These are phyloP conservation scores for Emydura subglobosa DNA, from an alignment of 2,113 vertebrate genomes.

Conservation along the genomic window DNA sequence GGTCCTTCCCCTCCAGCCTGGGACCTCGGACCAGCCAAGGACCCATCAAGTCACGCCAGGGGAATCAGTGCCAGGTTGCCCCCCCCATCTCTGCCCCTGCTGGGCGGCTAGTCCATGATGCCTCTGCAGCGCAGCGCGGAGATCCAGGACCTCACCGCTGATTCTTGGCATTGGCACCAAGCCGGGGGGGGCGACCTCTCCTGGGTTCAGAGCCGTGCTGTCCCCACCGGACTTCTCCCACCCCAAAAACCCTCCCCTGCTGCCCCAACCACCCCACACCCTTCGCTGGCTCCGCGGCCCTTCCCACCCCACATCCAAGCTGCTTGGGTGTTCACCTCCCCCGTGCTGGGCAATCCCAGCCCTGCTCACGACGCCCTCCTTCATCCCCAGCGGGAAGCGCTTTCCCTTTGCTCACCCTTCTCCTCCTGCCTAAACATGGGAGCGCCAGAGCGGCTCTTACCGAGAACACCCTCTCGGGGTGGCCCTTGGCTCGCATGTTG, in stretches of 20 bases:
- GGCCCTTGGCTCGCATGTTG: conserved; percentile 98
- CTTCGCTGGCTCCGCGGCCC: accelerated
- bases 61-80: neutral
- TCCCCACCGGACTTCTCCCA: neutral
- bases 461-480: conserved; percentile 95
- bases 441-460: conserved; percentile 75
- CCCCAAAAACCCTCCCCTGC: neutral
- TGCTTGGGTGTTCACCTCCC: neutral
- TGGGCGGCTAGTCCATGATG: neutral
- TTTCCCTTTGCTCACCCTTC: neutral
- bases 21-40: neutral
- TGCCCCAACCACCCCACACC: neutral
- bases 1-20: neutral
- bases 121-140: accelerated
- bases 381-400: neutral
- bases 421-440: neutral
- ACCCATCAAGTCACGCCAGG: neutral
- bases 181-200: neutral
- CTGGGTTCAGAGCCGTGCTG: neutral
- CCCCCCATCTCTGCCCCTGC: neutral
- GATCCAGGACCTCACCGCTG: neutral
- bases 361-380: neutral
- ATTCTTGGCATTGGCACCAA: too few species aligned
- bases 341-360: too few species aligned
- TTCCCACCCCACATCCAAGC: too few species aligned